A percentile compares a stretch with the other conserved stretches of the same genome.
Conservation (phyloP, 2,888 invertebrate species). For the Ellobium chinense region DNA sequence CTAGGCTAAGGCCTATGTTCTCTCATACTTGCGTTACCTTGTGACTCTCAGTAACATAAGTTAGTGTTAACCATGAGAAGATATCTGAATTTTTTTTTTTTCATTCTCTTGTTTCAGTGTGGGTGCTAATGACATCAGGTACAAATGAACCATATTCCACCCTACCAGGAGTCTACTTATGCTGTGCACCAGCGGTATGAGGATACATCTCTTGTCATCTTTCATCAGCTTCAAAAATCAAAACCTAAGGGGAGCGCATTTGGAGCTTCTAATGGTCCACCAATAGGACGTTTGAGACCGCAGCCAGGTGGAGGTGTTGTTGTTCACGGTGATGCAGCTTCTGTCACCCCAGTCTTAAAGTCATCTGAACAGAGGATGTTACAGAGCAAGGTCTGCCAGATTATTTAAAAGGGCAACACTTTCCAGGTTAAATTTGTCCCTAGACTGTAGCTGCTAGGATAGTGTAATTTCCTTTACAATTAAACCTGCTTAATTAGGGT, state of each 20-base stretch:
- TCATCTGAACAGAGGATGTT: neutral
- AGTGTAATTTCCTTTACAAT: no score
- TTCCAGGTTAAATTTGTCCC: constrained; percentile 17
- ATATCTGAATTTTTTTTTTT: neutral
- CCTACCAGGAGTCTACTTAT: constrained; percentile 68
- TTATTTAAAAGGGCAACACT: constrained; percentile 19
- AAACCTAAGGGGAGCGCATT: neutral
- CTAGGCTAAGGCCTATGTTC: no score
- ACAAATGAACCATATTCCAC: constrained; percentile 51
- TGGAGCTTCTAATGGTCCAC: neutral
- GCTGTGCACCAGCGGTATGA: constrained; percentile 75
- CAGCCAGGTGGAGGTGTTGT: constrained; percentile 13
- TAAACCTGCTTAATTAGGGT: no score
- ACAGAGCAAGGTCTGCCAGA: constrained; percentile 44
- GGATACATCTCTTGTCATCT: constrained; percentile 74
- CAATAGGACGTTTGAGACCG: neutral
- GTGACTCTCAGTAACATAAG: neutral
- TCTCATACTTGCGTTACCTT: neutral
- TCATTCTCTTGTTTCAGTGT: neutral
- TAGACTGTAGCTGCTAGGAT: no score
- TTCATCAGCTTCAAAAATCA: constrained; percentile 69
- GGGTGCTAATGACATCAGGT: neutral
- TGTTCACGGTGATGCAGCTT: neutral
- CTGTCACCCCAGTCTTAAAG: constrained; percentile 5
- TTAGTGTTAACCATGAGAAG: no score